Evolutionary conservation across 2,888 invertebrate genomes (phyloP).

Genomic region (Gymnocheta viridis): DNA sequence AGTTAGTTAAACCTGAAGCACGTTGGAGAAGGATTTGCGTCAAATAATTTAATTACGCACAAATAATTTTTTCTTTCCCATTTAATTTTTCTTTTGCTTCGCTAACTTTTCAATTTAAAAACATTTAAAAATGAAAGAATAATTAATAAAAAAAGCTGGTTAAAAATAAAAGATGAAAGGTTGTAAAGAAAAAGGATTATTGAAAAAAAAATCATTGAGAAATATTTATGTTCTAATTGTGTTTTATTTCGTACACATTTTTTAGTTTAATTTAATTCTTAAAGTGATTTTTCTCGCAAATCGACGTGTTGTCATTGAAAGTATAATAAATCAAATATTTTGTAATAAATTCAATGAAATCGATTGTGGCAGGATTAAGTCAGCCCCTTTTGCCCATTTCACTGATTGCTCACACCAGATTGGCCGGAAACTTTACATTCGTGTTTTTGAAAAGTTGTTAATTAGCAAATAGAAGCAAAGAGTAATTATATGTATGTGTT

Average conservation of each 20-base stretch:
- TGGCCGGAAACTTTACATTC: neutral
- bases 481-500: neutral
- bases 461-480: neutral
- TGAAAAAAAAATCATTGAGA: no score
- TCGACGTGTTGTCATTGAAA: neutral
- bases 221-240: no score
- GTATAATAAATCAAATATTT: neutral
- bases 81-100: neutral
- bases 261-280: no score
- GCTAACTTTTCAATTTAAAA: slow-evolving; percentile 15
- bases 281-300: no score
- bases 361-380: neutral
- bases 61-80: slow-evolving; percentile 2
- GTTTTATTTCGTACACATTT: no score
- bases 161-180: no score
- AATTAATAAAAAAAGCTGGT: neutral
- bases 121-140: neutral
- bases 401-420: neutral
- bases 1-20: slow-evolving; percentile 17
- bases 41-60: slow-evolving; percentile 34
- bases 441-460: neutral
- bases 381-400: neutral
- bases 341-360: neutral
- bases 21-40: slow-evolving; percentile 36
- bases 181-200: no score